Conservation (phyloP, 2,797 vertebrate genomes). For the Ficedula albicollis region DNA sequence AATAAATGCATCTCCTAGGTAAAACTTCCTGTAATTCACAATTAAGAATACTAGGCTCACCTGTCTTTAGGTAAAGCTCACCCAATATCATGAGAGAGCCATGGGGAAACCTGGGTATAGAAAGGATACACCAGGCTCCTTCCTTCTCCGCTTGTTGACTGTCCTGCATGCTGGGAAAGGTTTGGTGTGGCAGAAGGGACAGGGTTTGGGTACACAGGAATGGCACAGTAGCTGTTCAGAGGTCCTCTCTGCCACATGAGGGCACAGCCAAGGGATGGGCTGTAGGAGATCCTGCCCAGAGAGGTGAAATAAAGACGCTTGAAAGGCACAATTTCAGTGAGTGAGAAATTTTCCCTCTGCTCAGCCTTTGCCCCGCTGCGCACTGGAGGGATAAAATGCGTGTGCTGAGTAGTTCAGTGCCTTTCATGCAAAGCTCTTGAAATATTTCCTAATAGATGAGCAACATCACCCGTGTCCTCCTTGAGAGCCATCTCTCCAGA, state of each 20-base stretch:
- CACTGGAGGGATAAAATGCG: not conserved
- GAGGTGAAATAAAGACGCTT: not conserved
- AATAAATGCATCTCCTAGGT: not conserved
- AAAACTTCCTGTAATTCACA: not conserved
- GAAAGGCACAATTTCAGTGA: not conserved
- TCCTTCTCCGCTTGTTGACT: not conserved
- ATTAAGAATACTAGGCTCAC: not conserved
- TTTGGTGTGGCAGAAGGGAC: not conserved
- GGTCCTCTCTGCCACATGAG: not conserved
- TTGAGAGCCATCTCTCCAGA: not conserved
- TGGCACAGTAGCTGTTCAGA: not conserved
- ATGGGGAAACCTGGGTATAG: not conserved
- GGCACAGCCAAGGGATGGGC: not conserved
- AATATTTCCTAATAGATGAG: conserved; percentile 2
- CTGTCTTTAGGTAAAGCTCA: not conserved
- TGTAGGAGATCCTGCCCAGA: not conserved
- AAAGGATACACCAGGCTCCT: not conserved
- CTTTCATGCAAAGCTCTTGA: not conserved
- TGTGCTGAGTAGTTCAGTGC: not conserved
- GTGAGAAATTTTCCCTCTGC: not conserved
- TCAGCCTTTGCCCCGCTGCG: not conserved
- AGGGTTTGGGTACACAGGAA: not conserved
- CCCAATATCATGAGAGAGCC: not conserved
- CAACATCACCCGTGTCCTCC: not conserved
- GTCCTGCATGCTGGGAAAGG: not conserved